Percentiles rank a stretch among this genome's conserved stretches.
Conservation (phyloP, 1,140 invertebrate species). For the Drosophila mojavensis region DNA sequence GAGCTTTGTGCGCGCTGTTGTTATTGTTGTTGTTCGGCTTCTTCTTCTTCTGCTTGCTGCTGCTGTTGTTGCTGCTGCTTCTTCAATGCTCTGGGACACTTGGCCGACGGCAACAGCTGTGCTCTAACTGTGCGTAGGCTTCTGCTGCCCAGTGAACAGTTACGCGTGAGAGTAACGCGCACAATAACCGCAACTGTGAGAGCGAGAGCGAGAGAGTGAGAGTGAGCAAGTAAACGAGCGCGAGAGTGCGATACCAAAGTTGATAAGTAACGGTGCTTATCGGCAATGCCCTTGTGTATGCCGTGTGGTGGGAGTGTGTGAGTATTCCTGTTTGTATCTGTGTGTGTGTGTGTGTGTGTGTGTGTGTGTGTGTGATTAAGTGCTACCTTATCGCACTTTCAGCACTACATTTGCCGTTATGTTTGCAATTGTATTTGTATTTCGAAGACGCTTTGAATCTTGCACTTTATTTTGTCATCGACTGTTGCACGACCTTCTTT, state of each 20-base stretch:
- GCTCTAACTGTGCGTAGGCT: constrained; percentile 39
- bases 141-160: constrained; percentile 10
- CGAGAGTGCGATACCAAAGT: constrained; percentile 22
- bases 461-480: too few species aligned
- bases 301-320: neutral
- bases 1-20: constrained; percentile 3
- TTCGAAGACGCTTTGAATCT: neutral
- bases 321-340: neutral
- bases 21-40: constrained; percentile 4
- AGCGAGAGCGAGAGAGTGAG: neutral
- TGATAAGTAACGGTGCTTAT: constrained; percentile 44
- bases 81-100: constrained; percentile 19
- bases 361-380: constrained; percentile 1
- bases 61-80: constrained; percentile 1
- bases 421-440: constrained; percentile 1
- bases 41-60: constrained; percentile 9
- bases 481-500: constrained; percentile 8
- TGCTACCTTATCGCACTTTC: constrained; percentile 16
- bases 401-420: constrained; percentile 7
- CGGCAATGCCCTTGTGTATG: constrained; percentile 23
- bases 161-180: constrained; percentile 17
- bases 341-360: constrained; percentile 3
- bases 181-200: neutral
- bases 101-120: constrained; percentile 39
- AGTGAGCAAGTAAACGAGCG: neutral